These are phyloP conservation scores for Anarrhichthys ocellatus DNA, from an alignment of 2,113 vertebrate genomes.

Conservation along the genomic window DNA sequence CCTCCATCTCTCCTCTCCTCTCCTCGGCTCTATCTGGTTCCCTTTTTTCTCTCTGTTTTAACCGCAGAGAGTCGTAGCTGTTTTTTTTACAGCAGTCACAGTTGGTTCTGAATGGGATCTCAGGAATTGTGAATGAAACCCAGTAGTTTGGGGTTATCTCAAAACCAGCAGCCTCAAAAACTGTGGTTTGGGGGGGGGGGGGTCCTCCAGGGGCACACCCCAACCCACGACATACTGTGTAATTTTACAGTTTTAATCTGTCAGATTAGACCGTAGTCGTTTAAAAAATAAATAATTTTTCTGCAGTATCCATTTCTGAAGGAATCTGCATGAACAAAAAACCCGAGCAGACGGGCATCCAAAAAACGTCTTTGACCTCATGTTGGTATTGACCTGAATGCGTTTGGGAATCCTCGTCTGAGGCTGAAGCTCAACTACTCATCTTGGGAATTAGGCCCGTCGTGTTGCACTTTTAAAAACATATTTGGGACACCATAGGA, in stretches of 20 bases:
- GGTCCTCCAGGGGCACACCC: neutral
- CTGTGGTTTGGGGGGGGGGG: neutral
- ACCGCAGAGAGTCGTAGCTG: neutral
- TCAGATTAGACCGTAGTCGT: neutral
- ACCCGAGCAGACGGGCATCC: neutral
- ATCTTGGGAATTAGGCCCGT: conserved; percentile 49
- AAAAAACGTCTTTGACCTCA: neutral
- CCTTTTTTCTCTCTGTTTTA: neutral
- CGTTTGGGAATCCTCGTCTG: conserved; percentile 22
- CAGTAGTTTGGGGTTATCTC: neutral
- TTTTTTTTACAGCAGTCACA: neutral
- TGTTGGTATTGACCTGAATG: conserved; percentile 43
- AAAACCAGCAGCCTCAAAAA: neutral
- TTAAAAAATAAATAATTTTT: neutral
- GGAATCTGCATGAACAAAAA: conserved; percentile 6
- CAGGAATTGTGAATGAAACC: conserved; percentile 36
- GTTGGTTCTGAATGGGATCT: conserved; percentile 5
- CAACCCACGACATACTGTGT: neutral
- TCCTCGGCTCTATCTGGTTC: neutral
- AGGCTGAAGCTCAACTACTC: conserved; percentile 39
- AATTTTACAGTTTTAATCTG: neutral
- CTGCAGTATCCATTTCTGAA: neutral
- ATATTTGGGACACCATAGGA: conserved; percentile 31
- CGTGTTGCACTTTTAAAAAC: conserved; percentile 34
- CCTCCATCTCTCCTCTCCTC: neutral